A percentile compares a stretch with the other conserved stretches of the same genome.
These are phyloP conservation scores for Triplophysa dalaica DNA, from an alignment of 2,113 vertebrate genomes.

Conservation along the genomic window DNA sequence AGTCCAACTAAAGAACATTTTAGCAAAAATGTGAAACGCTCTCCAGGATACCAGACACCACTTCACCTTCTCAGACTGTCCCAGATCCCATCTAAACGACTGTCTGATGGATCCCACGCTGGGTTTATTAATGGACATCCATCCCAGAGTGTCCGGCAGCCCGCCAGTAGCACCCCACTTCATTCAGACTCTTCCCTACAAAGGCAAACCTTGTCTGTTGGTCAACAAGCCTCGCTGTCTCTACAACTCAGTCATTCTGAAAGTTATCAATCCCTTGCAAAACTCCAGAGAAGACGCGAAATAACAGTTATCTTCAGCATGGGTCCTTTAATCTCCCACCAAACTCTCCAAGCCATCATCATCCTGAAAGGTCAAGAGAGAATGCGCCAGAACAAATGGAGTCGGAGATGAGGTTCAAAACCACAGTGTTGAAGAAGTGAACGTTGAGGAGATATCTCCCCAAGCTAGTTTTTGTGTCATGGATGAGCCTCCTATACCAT, in stretches of 20 bases:
- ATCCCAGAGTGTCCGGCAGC: slow-evolving; percentile 16
- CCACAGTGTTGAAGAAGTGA: slow-evolving; percentile 56
- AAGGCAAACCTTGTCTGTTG: slow-evolving; percentile 8
- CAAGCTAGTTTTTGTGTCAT: slow-evolving; percentile 17
- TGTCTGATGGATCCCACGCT: not conserved
- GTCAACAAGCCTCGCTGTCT: slow-evolving; percentile 50
- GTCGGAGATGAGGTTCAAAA: slow-evolving; percentile 18
- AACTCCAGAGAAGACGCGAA: not conserved
- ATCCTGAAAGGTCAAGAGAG: not conserved
- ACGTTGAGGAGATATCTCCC: slow-evolving; percentile 59
- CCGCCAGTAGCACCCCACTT: slow-evolving; percentile 71
- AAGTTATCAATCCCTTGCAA: slow-evolving; percentile 27
- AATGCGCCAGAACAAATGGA: slow-evolving; percentile 59
- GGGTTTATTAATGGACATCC: not conserved
- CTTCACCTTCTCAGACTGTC: slow-evolving; percentile 10
- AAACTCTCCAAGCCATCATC: not conserved
- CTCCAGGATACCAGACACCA: slow-evolving; percentile 14
- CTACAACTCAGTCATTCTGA: slow-evolving; percentile 21
- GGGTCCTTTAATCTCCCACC: slow-evolving; percentile 1
- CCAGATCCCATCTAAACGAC: not conserved
- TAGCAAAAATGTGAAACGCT: not conserved
- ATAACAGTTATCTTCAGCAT: not conserved
- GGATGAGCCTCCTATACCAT: slow-evolving; percentile 61
- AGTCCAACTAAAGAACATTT: not conserved
- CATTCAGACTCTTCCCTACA: slow-evolving; percentile 44